Base-by-base conservation (phyloP, 2,797 vertebrate genomes). In the Labeo calbasu region DNA sequence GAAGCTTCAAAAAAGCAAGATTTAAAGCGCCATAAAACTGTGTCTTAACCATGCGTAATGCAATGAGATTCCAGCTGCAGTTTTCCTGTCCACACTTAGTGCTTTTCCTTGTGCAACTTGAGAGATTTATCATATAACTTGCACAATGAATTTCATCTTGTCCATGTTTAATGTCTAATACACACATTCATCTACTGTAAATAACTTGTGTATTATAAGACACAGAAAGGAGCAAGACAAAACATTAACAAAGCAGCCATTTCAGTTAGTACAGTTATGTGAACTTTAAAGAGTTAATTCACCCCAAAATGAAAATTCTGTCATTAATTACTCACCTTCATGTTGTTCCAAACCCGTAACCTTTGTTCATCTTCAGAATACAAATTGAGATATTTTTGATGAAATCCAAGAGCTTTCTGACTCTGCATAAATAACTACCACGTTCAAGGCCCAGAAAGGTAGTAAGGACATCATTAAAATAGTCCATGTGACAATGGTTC, bases 1-100 rank as follows among this genome's bases (percentile, higher is more conserved):
- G 12, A 15, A 76, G 51, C 32, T 76, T 77, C n/a, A 77, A 46
- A 77, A 75, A 75, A 76, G 21, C 3, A 10, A 14, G 11, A 57
- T 43, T 63, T 59, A 59, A 43, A 77, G 36, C n/a, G 12, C 8
- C 36, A 59, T 77, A 59, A 59, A 43, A 17, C 36, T 61, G 75
- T 55, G 50, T 61, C 14, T 55, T 46, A 46, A 43, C 21, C 55
- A 25, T 43, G 53, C 36, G 4, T 59, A n/a, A 77, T 46, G 36
- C 36, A 59, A 43, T 12, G 14, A 8, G 12, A 59, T 46, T 61
- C 73, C 55, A 61, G 75, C 53, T 57, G 73, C 7, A 28, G 12
- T 57, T 76, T 57, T 55, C 59, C 55, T 43, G 21, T 77, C 36
- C 15, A 1, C 36, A 17, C 21, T 23, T 36, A 25, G 21, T 4